These are phyloP conservation scores for Mystacornis crossleyi DNA, from an alignment of 2,113 vertebrate genomes.

Conservation along the genomic window DNA sequence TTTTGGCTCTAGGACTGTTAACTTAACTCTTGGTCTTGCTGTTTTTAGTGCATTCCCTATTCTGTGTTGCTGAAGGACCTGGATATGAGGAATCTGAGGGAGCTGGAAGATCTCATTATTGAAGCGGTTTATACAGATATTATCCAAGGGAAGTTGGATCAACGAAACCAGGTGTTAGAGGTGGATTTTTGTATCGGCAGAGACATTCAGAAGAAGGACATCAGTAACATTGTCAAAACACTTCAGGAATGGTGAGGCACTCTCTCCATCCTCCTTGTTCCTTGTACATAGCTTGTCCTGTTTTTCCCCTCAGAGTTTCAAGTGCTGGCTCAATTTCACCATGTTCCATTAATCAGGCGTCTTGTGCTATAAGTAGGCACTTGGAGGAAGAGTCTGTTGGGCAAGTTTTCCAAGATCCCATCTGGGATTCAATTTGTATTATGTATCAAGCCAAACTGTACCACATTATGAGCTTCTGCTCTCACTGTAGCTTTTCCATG, in stretches of 20 bases:
- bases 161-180: constrained; percentile 96
- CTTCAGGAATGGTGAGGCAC: constrained; percentile 83
- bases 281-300: not conserved
- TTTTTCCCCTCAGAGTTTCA: not conserved
- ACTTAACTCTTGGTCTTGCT: constrained; percentile 8
- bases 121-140: constrained; percentile 99
- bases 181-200: constrained; percentile 86
- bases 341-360: not conserved
- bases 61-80: constrained; percentile 96
- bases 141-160: constrained; percentile 98
- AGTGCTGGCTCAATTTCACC: not conserved
- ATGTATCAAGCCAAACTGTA: not conserved
- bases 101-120: constrained; percentile 97
- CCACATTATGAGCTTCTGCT: not conserved
- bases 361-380: not conserved
- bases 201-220: constrained; percentile 82
- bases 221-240: constrained; percentile 80
- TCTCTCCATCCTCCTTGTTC: not conserved
- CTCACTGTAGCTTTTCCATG: not conserved
- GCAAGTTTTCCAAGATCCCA: not conserved
- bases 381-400: not conserved
- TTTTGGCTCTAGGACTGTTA: not conserved
- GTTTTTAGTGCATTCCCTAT: constrained; percentile 89
- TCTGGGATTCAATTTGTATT: not conserved
- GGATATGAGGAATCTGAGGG: constrained; percentile 96